phyloP scores from a whole-genome alignment of 2,888 invertebrate species.

The Oegoconia quadripuncta region DNA sequence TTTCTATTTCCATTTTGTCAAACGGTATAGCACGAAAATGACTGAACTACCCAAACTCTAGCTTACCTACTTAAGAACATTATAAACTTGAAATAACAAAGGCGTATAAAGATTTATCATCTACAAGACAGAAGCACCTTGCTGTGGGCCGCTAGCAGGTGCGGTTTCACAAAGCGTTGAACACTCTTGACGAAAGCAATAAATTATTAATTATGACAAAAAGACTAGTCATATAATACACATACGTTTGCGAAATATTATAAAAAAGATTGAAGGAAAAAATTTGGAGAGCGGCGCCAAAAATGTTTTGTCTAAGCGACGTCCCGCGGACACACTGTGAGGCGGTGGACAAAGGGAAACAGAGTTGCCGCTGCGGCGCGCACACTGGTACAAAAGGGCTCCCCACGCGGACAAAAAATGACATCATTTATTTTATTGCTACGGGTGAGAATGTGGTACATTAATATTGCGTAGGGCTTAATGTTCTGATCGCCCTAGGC shows the following conservation, averaged over 20 bases:
- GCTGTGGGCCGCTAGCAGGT: constrained; percentile 48
- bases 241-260: constrained; percentile 50
- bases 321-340: constrained; percentile 57
- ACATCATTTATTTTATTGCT: constrained; percentile 79
- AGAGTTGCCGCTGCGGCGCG: constrained; percentile 53
- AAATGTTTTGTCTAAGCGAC: constrained; percentile 68
- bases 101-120: constrained; percentile 61
- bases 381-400: constrained; percentile 62
- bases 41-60: too few relatives aligned
- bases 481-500: constrained; percentile 70
- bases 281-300: constrained; percentile 68
- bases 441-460: constrained; percentile 69
- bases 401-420: constrained; percentile 73
- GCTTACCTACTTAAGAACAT: too few relatives aligned
- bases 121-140: constrained; percentile 68
- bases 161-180: constrained; percentile 59
- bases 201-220: constrained; percentile 78
- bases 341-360: constrained; percentile 50
- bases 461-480: constrained; percentile 73
- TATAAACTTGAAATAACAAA: too few relatives aligned
- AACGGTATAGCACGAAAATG: too few relatives aligned
- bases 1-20: too few relatives aligned
- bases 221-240: constrained; percentile 52
- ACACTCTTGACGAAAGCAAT: constrained; percentile 63
- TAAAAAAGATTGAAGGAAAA: constrained; percentile 33